Base-by-base conservation (phyloP, 2,797 vertebrate species). In the Lithobates sylvaticus region DNA sequence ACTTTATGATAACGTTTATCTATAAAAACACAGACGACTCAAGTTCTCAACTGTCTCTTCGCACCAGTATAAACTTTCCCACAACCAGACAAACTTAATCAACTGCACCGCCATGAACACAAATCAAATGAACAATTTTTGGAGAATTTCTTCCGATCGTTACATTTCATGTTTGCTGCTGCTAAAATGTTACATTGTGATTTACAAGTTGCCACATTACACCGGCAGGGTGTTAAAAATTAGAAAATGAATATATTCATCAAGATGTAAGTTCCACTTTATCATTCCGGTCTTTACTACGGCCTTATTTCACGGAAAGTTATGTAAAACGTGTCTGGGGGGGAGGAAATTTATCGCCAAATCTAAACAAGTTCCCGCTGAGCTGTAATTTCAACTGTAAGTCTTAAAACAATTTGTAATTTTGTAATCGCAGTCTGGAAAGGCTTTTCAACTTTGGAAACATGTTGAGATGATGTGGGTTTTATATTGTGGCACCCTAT, bases 201-300 rank as follows among this genome's bases (percentile, higher is more conserved):
- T 54, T 54, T 54, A 54, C 50, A 54, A 54, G 50, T 54, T 3
- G 4, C 50, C 50, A 54, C 50, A 54, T 65, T 65, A 65, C n/a
- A 26, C 21, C 61, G n/a, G 61, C 61, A 65, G 61, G 61, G 61
- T 65, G 61, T 65, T 65, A 65, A 65, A 65, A 65, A 65, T 65
- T 65, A 26, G 61, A 65, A 65, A 65, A 65, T 26, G 21, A 26
- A 65, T 65, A 65, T 65, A 23, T 65, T 65, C 61, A 65, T 23
- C 61, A 23, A 26, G 61, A 65, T 65, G 21, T 65, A 65, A 26
- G 61, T 23, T 26, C 7, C 61, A 26, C 23, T 65, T 26, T 65
- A 65, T 65, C 61, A 65, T 26, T 9, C n/a, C 21, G 21, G 21
- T 65, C 61, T 65, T 65, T 65, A 65, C n/a, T 9, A 23, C n/a